Evolutionary conservation across 92 coral and sea anemone genomes (phyloP), one percentile per base, ranked within the genome.

Genomic region (Actinostola sp.): DNA sequence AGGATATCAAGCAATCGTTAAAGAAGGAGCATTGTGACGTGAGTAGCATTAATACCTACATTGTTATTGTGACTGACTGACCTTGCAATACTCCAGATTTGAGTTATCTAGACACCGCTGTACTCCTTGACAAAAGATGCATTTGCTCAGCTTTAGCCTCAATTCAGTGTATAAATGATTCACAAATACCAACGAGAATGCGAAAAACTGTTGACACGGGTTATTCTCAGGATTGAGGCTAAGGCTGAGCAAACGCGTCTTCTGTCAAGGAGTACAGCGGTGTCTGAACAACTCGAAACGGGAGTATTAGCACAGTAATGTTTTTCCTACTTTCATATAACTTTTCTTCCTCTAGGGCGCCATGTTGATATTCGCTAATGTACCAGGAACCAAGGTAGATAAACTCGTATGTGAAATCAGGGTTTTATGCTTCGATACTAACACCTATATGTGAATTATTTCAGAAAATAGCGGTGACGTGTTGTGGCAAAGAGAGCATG

Each of bases 381-480:
- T 92, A 13, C 98, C 98, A 0, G 98, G 98, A 20, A 87, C 97
- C 41, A 93, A 93, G 93, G 98, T 93, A n/a, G n/a, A n/a, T n/a
- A n/a, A n/a, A n/a, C n/a, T n/a, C n/a, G n/a, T n/a, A n/a, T n/a
- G n/a, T n/a, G n/a, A n/a, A n/a, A n/a, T 30, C 21, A 13, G 54
- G 13, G 19, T 48, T 48, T 48, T 48, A 17, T 48, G 16, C 19
- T 48, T 3, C 3, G 54, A 3, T 48, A 48, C 13, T 48, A 9
- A 48, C 13, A 13, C 19, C 13, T 29, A 38, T 60, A 14, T 29
- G 12, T 71, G 27, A 8, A 28, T n/a, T 76, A 23, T 67, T 74
- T 43, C 65, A 88, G 93, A 88, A 84, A 88, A 29, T 88, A 24
- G 77, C 81, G 14, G 89, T 88, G 15, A 66, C 87, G 1, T 88